A percentile compares a stretch with the other conserved stretches of the same genome.
Evolutionary conservation across 2,113 vertebrate genomes (phyloP).

Genomic region (Climacteris rufus): DNA sequence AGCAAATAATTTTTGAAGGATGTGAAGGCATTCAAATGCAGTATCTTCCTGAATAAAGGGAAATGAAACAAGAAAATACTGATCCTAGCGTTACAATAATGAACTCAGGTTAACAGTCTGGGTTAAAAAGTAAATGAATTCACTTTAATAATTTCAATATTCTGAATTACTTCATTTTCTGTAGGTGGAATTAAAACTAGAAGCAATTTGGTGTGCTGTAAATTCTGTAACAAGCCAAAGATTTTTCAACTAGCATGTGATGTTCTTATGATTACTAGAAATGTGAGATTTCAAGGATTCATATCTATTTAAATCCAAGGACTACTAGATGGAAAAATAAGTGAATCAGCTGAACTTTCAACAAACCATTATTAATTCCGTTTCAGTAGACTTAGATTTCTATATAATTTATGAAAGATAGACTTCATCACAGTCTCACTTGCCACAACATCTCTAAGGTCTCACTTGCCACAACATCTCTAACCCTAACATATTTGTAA

Average conservation of each 20-base stretch:
- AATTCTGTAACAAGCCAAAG: not conserved
- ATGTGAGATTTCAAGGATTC: not conserved
- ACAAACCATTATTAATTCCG: not conserved
- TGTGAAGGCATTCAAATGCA: not conserved
- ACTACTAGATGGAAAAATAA: not conserved
- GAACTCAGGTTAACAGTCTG: not conserved
- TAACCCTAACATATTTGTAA: not conserved
- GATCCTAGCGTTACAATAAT: not conserved
- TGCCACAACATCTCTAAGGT: not conserved
- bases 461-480: not conserved
- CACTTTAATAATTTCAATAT: not conserved
- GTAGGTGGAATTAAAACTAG: conserved; percentile 36
- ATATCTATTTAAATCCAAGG: not conserved
- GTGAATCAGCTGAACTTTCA: not conserved
- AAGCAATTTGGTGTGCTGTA: not conserved
- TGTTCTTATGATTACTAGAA: conserved; percentile 13
- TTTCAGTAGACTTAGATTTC: not conserved
- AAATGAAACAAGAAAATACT: not conserved
- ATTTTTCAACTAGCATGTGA: conserved; percentile 11
- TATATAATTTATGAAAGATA: not conserved
- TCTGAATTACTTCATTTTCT: conserved; percentile 27
- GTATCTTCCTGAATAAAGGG: not conserved
- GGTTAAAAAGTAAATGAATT: not conserved
- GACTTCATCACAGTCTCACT: not conserved
- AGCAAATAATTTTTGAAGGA: not conserved